Evolutionary conservation across 2,888 invertebrate genomes (phyloP).

Genomic region (Zaprionus lineosus): DNA sequence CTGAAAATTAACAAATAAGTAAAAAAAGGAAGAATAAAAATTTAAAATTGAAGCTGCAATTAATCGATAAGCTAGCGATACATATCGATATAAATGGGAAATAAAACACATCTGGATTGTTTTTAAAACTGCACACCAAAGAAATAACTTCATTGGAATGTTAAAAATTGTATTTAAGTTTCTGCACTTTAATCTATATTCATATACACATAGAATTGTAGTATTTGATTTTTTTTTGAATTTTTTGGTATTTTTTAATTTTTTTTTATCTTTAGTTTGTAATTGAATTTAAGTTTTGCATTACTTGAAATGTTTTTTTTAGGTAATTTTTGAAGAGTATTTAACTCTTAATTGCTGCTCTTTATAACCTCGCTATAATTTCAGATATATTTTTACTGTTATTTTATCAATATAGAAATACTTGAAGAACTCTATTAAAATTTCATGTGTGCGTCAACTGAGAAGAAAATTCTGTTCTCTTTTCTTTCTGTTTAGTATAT

Average conservation of each 20-base stretch:
- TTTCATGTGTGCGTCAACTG: too few relatives aligned
- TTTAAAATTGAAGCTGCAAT: too few relatives aligned
- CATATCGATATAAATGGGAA: too few relatives aligned
- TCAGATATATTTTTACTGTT: slow-evolving; percentile 51
- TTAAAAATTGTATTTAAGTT: slow-evolving; percentile 81
- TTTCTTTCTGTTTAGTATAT: neutral
- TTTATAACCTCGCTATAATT: slow-evolving; percentile 46
- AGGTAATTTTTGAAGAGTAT: slow-evolving; percentile 71
- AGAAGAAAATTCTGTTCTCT: neutral
- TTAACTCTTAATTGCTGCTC: slow-evolving; percentile 69
- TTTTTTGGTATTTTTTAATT: slow-evolving; percentile 19
- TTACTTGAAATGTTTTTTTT: slow-evolving; percentile 53
- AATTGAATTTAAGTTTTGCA: slow-evolving; percentile 44
- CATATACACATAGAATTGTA: slow-evolving; percentile 53
- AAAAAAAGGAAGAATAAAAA: too few relatives aligned
- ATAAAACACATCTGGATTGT: slow-evolving; percentile 41
- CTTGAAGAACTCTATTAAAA: too few relatives aligned
- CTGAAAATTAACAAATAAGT: too few relatives aligned
- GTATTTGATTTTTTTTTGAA: slow-evolving; percentile 10
- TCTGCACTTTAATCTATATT: slow-evolving; percentile 45
- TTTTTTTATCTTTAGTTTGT: slow-evolving; percentile 21
- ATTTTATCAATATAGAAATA: slow-evolving; percentile 28
- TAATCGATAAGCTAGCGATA: too few relatives aligned
- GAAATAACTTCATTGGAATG: slow-evolving; percentile 80
- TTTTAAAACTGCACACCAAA: slow-evolving; percentile 78